Base-by-base conservation (phyloP, 2,888 invertebrate genomes). In the Timandra comae region DNA sequence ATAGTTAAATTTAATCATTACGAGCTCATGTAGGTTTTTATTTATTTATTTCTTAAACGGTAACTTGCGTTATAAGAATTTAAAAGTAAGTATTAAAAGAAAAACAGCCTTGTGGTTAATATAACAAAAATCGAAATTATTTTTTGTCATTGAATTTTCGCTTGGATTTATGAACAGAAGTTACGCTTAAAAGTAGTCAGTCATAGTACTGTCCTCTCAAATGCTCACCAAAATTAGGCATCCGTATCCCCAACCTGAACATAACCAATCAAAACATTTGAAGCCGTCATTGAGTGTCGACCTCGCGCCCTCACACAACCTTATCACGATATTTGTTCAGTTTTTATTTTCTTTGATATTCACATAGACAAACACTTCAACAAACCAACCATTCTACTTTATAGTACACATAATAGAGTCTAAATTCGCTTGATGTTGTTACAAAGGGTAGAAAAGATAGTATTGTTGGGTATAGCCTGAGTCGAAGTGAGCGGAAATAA, bases 241-340 rank as follows among this genome's bases (percentile, higher is more conserved):
- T 1, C 11, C 28, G 29, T 7, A 1, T 16, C 13, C n/a, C 3
- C n/a, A 12, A 8, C 33, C n/a, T 12, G 49, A 54, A 46, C 28
- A 29, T 32, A 30, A 25, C 27, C 12, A 40, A 39, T 34, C 42
- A 21, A 40, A 57, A 52, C 65, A 68, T 60, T 75, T 68, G 54
- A 52, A 65, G 54, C 53, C 55, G 64, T 64, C 76, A 76, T 68
- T 72, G 75, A 68, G 49, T 61, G 61, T 63, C 79, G 69, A 79
- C 80, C 80, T 80, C 79, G 67, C 81, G 81, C 81, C 81, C 80
- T 78, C 69, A 76, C 78, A 76, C 71, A 76, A 72, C 72, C 73
- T 82, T 82, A 82, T 82, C 81, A 61, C 54, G 66, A 74, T 78
- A 79, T 82, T 82, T 81, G 77, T 75, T 71, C 75, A 76, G 73